These are phyloP conservation scores for Sminthurides aquaticus DNA, from an alignment of 2,888 invertebrate species.

Conservation along the genomic window DNA sequence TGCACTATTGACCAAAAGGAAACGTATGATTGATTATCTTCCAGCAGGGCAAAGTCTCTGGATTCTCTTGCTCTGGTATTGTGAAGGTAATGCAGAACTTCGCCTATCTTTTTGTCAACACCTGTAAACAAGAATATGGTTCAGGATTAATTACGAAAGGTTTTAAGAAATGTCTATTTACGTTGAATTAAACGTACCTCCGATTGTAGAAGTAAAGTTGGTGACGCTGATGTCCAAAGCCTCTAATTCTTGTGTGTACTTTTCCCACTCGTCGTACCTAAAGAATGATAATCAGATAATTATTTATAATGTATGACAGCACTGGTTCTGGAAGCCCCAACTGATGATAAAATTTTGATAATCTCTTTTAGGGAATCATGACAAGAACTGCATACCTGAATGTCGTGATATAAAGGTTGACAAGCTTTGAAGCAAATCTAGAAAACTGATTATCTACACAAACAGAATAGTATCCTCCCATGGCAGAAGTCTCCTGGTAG, in stretches of 20 bases:
- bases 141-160: neutral
- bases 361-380: too few species aligned
- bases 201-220: constrained; percentile 62
- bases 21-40: constrained; percentile 79
- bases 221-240: constrained; percentile 77
- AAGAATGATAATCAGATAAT: too few species aligned
- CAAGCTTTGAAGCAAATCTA: constrained; percentile 77
- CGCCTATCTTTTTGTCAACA: constrained; percentile 76
- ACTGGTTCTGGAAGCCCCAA: neutral
- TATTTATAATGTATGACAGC: too few species aligned
- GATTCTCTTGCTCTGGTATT: constrained; percentile 71
- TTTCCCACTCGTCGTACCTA: constrained; percentile 86
- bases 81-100: constrained; percentile 75
- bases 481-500: constrained; percentile 72
- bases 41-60: constrained; percentile 69
- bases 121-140: constrained; percentile 45
- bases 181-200: constrained; percentile 23
- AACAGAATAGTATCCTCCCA: constrained; percentile 80
- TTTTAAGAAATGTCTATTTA: neutral
- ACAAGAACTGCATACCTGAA: constrained; percentile 54
- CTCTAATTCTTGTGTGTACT: constrained; percentile 80
- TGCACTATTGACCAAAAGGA: constrained; percentile 81
- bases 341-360: neutral
- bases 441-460: constrained; percentile 92
- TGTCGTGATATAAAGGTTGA: constrained; percentile 82